Base-by-base conservation (phyloP, 2,113 vertebrate species). In the Pseudopodoces humilis region DNA sequence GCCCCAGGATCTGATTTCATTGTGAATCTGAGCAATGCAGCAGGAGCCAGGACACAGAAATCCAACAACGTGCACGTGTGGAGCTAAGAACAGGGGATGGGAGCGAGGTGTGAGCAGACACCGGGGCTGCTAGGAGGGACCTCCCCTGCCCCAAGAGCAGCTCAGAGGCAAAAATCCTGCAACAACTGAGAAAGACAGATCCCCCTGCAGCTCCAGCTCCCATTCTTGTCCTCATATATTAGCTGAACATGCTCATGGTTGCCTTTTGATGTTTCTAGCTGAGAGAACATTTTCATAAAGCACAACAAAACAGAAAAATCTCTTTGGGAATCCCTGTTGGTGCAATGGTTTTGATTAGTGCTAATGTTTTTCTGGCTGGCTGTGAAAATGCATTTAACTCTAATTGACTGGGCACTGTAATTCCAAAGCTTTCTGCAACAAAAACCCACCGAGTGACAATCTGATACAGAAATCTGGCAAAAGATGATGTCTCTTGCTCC, bases 351-450 rank as follows among this genome's bases (percentile, higher is more conserved):
- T 95, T 97, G 96, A 97, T 97, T 97, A 96, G 96, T 90, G 88
- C 85, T 97, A 96, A 97, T 95, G 96, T 97, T 97, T 94, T 96
- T 91, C 93, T 95, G 96, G 95, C 94, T n/a, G 71, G 95, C 96
- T 97, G 96, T 96, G 96, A 97, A 97, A 97, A 96, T 84, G 95
- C 96, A 95, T 97, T 97, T 97, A 97, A 96, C 93, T 94, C 25
- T 97, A 97, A 97, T 97, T 97, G 96, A 93, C 70, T 86, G 95
- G 88, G 96, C 96, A 95, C 83, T 96, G 94, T 95, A 97, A 97
- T 97, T 97, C 96, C 88, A 83, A 94, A 93, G 94, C 94, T 95
- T 96, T 96, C 89, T 90, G 90, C 94, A 95, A 88, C 80, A 95
- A 79, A 96, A 97, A 88, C 89, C 95, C 93, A 49, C 43, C 47